A percentile compares a stretch with the other conserved stretches of the same genome.
Conservation (phyloP, 2,113 vertebrate genomes). For the Sebastes schlegelii region DNA sequence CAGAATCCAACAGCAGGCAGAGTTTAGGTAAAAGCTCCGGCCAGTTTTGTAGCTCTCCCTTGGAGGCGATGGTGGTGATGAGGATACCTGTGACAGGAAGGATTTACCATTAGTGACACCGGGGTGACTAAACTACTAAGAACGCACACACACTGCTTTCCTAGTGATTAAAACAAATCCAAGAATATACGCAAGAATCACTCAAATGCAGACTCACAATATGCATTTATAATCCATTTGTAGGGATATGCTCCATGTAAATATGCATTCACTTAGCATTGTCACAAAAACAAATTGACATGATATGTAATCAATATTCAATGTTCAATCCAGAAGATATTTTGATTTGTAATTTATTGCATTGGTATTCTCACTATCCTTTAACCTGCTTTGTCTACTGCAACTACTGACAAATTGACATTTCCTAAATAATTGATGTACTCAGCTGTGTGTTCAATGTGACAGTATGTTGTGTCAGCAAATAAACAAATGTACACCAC, state of each 20-base stretch:
- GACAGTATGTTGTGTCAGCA: not conserved
- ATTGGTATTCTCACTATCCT: not conserved
- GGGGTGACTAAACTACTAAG: not conserved
- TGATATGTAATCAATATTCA: not conserved
- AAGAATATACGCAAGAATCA: not conserved
- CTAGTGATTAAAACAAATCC: not conserved
- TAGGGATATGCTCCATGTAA: not conserved
- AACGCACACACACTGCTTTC: not conserved
- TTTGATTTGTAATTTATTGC: not conserved
- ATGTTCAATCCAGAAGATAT: not conserved
- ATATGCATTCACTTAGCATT: not conserved
- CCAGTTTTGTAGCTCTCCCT: slow-evolving; percentile 98
- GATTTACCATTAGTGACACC: not conserved
- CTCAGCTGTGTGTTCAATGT: not conserved
- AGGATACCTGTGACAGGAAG: slow-evolving; percentile 88
- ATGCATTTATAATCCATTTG: not conserved
- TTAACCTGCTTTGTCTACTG: not conserved
- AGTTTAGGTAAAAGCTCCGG: slow-evolving; percentile 97
- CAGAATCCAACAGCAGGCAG: slow-evolving; percentile 94
- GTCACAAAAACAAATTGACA: not conserved
- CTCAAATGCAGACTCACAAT: not conserved
- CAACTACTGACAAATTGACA: not conserved
- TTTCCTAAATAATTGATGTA: not conserved
- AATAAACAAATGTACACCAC: not conserved
- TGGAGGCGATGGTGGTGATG: slow-evolving; percentile 98